Percentiles rank a stretch among this genome's conserved stretches.
phyloP scores from a whole-genome alignment of 2,888 invertebrate species.

The Acanthosepion esculentum region DNA sequence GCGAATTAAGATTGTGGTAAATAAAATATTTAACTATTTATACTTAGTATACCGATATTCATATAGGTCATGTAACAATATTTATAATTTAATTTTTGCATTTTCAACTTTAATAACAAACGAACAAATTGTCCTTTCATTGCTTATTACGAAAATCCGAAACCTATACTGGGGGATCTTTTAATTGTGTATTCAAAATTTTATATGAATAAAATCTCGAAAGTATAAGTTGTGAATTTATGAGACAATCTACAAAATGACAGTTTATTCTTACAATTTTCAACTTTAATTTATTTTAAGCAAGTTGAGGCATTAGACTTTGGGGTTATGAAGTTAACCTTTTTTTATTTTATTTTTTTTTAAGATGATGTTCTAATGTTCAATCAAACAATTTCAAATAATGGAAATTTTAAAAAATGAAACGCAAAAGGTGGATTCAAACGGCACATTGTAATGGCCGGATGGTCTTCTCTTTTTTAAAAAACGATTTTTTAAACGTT shows the following conservation, averaged over 20 bases:
- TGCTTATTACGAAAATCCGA: too few species aligned
- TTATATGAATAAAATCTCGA: not conserved
- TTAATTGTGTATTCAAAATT: too few species aligned
- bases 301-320: not conserved
- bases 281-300: not conserved
- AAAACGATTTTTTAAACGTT: not conserved
- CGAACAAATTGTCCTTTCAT: too few species aligned
- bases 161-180: too few species aligned
- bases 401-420: not conserved
- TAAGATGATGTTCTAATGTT: not conserved
- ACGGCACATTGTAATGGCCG: not conserved
- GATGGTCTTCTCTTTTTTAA: not conserved
- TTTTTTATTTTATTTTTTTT: not conserved
- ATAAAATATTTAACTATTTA: too few species aligned
- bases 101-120: too few species aligned
- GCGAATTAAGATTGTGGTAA: too few species aligned
- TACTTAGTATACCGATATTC: too few species aligned
- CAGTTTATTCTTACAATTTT: not conserved
- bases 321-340: not conserved
- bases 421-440: not conserved
- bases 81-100: too few species aligned
- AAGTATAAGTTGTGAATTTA: not conserved
- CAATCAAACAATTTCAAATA: not conserved
- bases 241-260: not conserved
- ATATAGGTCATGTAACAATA: too few species aligned